Conservation (phyloP, 1,140 invertebrate species). For the Drosophila sechellia region DNA sequence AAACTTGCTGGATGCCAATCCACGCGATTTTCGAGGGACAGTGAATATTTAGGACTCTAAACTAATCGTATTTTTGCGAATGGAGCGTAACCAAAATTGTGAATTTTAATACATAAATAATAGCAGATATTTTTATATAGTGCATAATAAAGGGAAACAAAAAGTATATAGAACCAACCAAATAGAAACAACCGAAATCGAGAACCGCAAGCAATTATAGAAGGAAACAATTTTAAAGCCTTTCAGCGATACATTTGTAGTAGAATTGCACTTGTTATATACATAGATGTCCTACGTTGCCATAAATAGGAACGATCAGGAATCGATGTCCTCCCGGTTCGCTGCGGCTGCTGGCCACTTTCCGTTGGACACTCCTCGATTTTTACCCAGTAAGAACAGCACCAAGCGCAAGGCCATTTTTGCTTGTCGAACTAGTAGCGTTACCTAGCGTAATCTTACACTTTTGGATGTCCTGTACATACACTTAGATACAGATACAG, state of each 20-base stretch:
- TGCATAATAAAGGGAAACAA: conserved; percentile 57
- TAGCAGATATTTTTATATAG: conserved; percentile 76
- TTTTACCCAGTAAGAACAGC: conserved; percentile 72
- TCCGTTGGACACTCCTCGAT: conserved; percentile 41
- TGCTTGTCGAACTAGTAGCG: conserved; percentile 69
- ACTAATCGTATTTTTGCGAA: conserved; percentile 55
- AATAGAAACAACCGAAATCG: conserved; percentile 35
- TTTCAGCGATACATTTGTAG: conserved; percentile 70
- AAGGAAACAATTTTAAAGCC: conserved; percentile 74
- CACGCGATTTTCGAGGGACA: conserved; percentile 40
- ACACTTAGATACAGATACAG: conserved; percentile 38
- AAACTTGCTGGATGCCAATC: conserved; percentile 43
- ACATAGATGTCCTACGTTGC: conserved; percentile 62
- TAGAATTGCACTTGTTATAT: conserved; percentile 69
- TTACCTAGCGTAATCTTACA: conserved; percentile 30
- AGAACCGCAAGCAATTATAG: conserved; percentile 68
- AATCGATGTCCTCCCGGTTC: conserved; percentile 6
- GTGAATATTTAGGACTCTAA: conserved; percentile 36
- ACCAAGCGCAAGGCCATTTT: conserved; percentile 79
- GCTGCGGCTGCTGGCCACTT: not conserved
- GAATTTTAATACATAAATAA: conserved; percentile 77
- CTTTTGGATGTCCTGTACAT: conserved; percentile 65
- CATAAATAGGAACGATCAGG: conserved; percentile 49
- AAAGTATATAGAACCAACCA: conserved; percentile 43
- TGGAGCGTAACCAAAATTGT: conserved; percentile 65